Evolutionary conservation across 2,113 vertebrate species (phyloP).

Genomic region (Xenopus laevis): DNA sequence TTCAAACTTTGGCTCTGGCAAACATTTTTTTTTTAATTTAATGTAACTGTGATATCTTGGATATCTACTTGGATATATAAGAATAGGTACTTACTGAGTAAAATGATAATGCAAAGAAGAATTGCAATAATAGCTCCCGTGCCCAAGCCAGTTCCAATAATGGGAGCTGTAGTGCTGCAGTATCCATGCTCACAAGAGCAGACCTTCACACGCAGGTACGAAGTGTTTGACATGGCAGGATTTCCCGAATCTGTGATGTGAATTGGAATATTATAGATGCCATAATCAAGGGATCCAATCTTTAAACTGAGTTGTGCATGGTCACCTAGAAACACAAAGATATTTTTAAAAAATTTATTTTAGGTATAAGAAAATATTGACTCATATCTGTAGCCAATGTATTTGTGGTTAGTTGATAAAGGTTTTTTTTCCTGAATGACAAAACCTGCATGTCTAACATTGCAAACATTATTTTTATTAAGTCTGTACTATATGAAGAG

Average conservation of each 20-base stretch:
- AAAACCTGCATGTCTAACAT: no score
- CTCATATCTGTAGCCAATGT: no score
- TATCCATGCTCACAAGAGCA: conserved; percentile 94
- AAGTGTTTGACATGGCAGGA: conserved; percentile 87
- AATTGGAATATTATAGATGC: conserved; percentile 90
- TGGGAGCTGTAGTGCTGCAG: conserved; percentile 87
- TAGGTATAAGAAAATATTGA: no score
- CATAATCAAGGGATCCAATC: conserved; percentile 86
- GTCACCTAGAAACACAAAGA: conserved; percentile 70
- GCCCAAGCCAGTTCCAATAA: conserved; percentile 87
- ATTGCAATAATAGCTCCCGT: conserved; percentile 95
- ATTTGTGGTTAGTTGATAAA: no score
- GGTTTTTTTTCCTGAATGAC: no score
- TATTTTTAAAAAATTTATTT: no score
- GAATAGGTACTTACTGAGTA: conserved; percentile 82
- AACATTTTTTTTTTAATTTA: no score
- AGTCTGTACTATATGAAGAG: no score
- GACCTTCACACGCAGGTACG: conserved; percentile 88
- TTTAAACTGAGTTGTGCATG: conserved; percentile 86
- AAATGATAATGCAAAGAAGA: conserved; percentile 94
- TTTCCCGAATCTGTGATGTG: conserved; percentile 95
- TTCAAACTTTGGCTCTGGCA: no score
- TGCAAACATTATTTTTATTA: no score
- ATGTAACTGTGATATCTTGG: no score
- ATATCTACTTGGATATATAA: no score